These are phyloP conservation scores for Lacanobia wlatinum DNA, from an alignment of 2,888 invertebrate species.

Conservation along the genomic window DNA sequence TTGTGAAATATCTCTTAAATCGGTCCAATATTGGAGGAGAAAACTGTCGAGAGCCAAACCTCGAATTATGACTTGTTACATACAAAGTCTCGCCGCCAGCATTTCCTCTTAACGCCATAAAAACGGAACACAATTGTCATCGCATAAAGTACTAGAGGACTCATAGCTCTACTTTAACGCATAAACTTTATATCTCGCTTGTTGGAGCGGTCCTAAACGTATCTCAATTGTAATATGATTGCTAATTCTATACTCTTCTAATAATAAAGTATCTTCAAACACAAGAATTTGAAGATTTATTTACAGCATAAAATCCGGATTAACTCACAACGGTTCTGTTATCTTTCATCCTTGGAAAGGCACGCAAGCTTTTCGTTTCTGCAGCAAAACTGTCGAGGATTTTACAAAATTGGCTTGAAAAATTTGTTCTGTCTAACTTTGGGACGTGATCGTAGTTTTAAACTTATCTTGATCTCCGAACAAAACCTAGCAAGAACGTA, in stretches of 20 bases:
- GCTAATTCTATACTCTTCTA: constrained; percentile 23
- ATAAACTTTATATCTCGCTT: neutral
- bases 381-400: constrained; percentile 30
- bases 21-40: too few species aligned
- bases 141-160: neutral
- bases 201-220: constrained; percentile 3
- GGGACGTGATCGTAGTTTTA: constrained; percentile 26
- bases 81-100: too few species aligned
- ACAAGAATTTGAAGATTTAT: neutral
- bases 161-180: constrained; percentile 10
- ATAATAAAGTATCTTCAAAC: neutral
- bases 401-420: constrained; percentile 42
- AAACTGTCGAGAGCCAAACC: too few species aligned
- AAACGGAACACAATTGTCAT: neutral
- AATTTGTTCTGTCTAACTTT: constrained; percentile 29
- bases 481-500: neutral
- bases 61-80: too few species aligned
- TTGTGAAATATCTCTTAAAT: too few species aligned
- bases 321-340: constrained; percentile 9
- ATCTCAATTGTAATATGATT: constrained; percentile 8
- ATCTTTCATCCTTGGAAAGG: constrained; percentile 23
- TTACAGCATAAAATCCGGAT: neutral
- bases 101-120: too few species aligned
- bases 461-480: constrained; percentile 1
- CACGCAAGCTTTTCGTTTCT: constrained; percentile 15